Conservation (phyloP, 2,797 vertebrate species). For the Acestrorhynchus altus region DNA sequence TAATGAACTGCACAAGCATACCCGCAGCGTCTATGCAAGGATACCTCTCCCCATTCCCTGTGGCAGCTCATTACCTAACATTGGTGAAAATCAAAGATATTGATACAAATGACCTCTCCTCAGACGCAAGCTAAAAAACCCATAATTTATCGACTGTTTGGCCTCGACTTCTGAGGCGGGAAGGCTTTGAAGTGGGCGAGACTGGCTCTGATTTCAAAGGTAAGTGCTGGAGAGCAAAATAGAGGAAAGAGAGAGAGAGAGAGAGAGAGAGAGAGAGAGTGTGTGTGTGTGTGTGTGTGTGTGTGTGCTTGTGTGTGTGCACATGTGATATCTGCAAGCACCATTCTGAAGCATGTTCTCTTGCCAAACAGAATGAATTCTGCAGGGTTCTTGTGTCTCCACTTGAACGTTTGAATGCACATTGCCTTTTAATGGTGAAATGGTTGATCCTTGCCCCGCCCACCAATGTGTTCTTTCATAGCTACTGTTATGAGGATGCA, state of each 20-base stretch:
- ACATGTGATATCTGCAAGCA: background rate
- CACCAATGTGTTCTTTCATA: background rate
- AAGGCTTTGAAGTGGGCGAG: conserved; percentile 53
- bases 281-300: background rate
- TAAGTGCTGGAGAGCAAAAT: conserved; percentile 38
- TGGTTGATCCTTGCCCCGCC: background rate
- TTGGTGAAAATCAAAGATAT: conserved; percentile 72
- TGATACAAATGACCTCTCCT: conserved; percentile 68
- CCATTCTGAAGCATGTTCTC: conserved; percentile 28
- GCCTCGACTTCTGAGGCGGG: conserved; percentile 49
- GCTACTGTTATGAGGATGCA: background rate
- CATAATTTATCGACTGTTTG: conserved; percentile 61
- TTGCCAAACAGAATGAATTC: background rate
- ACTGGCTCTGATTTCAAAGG: conserved; percentile 51
- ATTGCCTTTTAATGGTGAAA: background rate
- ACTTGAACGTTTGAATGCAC: background rate
- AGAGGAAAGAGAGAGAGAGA: conserved; percentile 8
- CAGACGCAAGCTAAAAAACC: conserved; percentile 50
- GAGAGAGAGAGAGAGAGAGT: conserved; percentile 10
- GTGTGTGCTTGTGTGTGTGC: background rate
- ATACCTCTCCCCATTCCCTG: conserved; percentile 59
- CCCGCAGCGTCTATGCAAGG: conserved; percentile 63
- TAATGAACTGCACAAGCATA: conserved; percentile 45
- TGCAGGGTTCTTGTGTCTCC: background rate
- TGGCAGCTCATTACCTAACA: conserved; percentile 64